Evolutionary conservation across 2,797 vertebrate genomes (phyloP).

Genomic region (Podargus strigoides): DNA sequence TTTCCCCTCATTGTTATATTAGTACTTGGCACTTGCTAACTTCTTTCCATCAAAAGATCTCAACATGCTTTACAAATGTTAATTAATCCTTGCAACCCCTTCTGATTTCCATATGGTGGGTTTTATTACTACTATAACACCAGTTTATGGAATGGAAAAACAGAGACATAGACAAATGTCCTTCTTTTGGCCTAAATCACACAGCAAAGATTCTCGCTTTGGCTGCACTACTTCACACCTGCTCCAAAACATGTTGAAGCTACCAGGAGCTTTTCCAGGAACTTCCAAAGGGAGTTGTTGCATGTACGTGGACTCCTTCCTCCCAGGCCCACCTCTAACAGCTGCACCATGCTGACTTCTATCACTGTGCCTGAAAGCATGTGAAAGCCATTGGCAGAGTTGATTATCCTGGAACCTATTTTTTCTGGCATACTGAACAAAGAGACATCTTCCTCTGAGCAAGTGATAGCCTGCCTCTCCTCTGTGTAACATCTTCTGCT

Average conservation of each 20-base stretch:
- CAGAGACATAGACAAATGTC: fast-evolving
- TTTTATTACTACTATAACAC: neutral
- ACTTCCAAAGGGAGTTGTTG: neutral
- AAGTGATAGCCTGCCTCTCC: neutral
- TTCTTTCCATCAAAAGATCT: neutral
- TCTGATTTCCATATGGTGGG: neutral
- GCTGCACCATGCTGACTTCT: neutral
- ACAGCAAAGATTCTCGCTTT: neutral
- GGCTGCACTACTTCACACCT: neutral
- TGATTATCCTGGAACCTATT: neutral
- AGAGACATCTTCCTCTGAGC: neutral
- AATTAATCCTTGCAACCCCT: neutral
- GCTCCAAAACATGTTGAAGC: neutral
- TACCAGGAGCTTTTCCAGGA: neutral
- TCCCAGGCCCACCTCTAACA: neutral
- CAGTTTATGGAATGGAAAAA: neutral
- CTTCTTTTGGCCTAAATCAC: neutral
- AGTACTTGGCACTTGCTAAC: neutral
- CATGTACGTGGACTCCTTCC: neutral
- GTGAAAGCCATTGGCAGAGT: slow-evolving; percentile 20
- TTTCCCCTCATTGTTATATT: neutral
- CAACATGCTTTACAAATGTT: neutral
- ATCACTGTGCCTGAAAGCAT: neutral
- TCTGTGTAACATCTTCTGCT: neutral
- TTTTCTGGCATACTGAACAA: neutral